Base-by-base conservation (phyloP, 2,888 invertebrate genomes). In the Drosophila formosana region DNA sequence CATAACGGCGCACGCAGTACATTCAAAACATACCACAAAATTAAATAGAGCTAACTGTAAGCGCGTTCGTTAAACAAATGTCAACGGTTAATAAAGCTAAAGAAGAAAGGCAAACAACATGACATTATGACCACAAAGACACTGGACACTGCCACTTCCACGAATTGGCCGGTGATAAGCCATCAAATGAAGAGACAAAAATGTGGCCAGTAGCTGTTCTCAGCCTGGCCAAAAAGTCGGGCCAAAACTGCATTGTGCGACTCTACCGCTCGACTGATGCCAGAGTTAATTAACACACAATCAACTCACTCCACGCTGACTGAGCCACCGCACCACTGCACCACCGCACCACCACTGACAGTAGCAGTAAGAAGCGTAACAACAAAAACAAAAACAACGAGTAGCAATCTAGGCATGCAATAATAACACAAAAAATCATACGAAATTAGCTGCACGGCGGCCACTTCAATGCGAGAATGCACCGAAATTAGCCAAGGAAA, bases 231-330 rank as follows among this genome's bases (percentile, higher is more conserved):
- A 32, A 63, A 69, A 74, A 57, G 53, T 46, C 13, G 11, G 49
- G 39, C 53, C 18, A 46, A 57, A 61, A 66, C 9, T 69, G 67
- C 75, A 72, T 64, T 80, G 80, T 69, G 63, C 69, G 63, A 56
- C 26, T 37, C 37, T 37, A n/a, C 11, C n/a, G 18, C 18, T 18
- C 18, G 58, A 39, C 75, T 70, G 75, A 78, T 75, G 70, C 71
- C 74, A 66, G 74, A 85, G 88, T 85, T 86, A 86, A 86, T 86
- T 86, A 86, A 88, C 85, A 86, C 88, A 86, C 85, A 86, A 86
- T 86, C 82, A 61, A 64, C 66, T 72, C 72, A 72, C 77, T 46
- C 51, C 11, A 2, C 45, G 43, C 30, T 52, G 62, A 46, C 18
- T 18, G 18, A 18, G 18, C 18, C 18, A 18, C 18, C 18, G 18